Evolutionary conservation across 2,888 invertebrate genomes (phyloP), one percentile per base, ranked within the genome.

Genomic region (Hylaea fasciaria): DNA sequence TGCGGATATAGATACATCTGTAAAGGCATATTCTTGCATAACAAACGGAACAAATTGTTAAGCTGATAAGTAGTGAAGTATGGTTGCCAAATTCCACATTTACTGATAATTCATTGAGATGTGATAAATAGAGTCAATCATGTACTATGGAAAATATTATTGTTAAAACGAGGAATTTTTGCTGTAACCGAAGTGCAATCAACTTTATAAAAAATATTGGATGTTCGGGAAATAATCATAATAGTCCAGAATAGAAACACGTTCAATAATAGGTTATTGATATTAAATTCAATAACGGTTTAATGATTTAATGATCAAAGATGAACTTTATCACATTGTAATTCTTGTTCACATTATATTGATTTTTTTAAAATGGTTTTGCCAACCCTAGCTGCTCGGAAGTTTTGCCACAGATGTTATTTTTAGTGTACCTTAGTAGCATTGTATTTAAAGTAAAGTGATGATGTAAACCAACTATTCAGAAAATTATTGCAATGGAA

Each of bases 31-130:
- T 41, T 40, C 44, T 69, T 69, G 62, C 67, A 61, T 62, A 69
- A 69, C 61, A 55, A 62, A 55, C 69, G 67, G 67, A 69, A 69
- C 62, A 58, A 64, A 52, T 52, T 41, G 51, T 52, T 39, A 43
- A 28, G 51, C 35, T 47, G 28, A 50, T 37, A 40, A n/a, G 37
- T 14, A 44, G 7, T 12, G 22, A 5, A 9, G 12, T 28, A 55
- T 49, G 55, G 55, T 47, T 61, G 37, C 29, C 47, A 29, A 29
- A 12, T 39, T 39, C n/a, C n/a, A 43, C 3, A 12, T 46, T n/a
- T 13, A 32, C 5, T 8, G 1, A 14, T 32, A 9, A 17, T 44
- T 22, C 11, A 44, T 22, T 17, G 40, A 13, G 40, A 22, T 41
- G 9, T 43, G 14, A 22, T 13, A 13, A 40, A 37, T n/a, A 12